phyloP scores from a whole-genome alignment of 2,888 invertebrate genomes.

The Cephus pulcher region DNA sequence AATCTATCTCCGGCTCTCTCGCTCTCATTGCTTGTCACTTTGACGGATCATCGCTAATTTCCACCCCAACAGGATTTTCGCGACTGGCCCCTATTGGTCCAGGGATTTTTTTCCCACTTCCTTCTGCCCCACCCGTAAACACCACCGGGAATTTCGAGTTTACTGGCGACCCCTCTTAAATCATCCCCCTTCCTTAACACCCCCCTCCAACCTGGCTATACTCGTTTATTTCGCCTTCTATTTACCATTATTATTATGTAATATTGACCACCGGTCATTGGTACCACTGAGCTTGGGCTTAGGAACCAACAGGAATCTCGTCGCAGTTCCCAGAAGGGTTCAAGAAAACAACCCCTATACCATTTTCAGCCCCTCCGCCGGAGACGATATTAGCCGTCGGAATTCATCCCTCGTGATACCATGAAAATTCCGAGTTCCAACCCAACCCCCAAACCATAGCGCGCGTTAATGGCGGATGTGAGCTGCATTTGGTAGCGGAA shows the following conservation, averaged over 20 bases:
- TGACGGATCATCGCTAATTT: conserved; percentile 25
- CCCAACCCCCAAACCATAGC: not conserved
- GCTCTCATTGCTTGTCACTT: not conserved
- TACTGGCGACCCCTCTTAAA: not conserved
- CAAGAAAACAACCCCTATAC: not conserved
- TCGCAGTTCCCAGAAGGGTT: not conserved
- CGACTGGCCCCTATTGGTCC: conserved; percentile 15
- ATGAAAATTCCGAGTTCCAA: not conserved
- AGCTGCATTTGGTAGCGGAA: not conserved
- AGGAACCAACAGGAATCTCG: not conserved
- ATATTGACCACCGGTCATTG: not conserved
- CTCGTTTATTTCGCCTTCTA: not conserved
- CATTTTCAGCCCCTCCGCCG: not conserved
- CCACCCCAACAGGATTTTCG: conserved; percentile 18
- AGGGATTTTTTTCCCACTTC: not conserved
- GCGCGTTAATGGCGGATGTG: not conserved
- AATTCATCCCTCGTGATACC: not conserved
- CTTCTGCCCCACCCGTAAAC: not conserved
- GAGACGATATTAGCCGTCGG: not conserved
- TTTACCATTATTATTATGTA: not conserved
- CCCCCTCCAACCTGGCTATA: not conserved
- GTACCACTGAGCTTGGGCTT: not conserved
- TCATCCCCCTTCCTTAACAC: not conserved
- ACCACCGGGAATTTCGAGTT: not conserved
- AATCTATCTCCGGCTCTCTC: not conserved